Percentiles rank a stretch among this genome's conserved stretches.
phyloP scores from a whole-genome alignment of 2,888 invertebrate genomes.

The Pyralis farinalis region DNA sequence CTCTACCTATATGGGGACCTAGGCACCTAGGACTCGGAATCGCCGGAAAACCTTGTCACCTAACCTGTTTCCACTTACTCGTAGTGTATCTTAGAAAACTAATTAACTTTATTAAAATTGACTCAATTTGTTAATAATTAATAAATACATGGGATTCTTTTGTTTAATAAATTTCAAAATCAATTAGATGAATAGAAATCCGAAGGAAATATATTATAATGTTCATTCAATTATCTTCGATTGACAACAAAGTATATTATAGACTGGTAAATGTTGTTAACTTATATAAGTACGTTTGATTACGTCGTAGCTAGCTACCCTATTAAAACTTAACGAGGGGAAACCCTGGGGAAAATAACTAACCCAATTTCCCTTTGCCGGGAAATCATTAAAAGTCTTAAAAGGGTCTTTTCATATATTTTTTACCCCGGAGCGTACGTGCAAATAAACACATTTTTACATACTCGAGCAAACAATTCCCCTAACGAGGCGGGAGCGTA shows the following conservation, averaged over 20 bases:
- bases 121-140: too few relatives aligned
- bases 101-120: too few relatives aligned
- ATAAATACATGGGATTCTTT: too few relatives aligned
- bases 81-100: conserved; percentile 49
- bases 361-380: conserved; percentile 81
- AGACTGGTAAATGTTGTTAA: conserved; percentile 73
- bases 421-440: conserved; percentile 78
- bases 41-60: conserved; percentile 51
- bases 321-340: conserved; percentile 81
- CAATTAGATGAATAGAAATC: too few relatives aligned
- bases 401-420: conserved; percentile 80
- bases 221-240: conserved; percentile 48
- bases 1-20: conserved; percentile 56
- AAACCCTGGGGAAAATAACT: conserved; percentile 80
- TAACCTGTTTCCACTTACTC: conserved; percentile 38
- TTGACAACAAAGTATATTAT: conserved; percentile 67
- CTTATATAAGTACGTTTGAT: conserved; percentile 80
- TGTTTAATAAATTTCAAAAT: too few relatives aligned
- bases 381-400: conserved; percentile 82
- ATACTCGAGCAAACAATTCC: conserved; percentile 81
- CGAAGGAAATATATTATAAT: too few relatives aligned
- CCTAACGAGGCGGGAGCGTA: conserved; percentile 76
- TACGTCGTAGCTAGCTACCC: conserved; percentile 79
- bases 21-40: conserved; percentile 37
- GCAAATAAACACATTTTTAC: conserved; percentile 82